Percentiles rank a stretch among this genome's conserved stretches.
Conservation (phyloP, 2,113 vertebrate species). For the Meleagris gallopavo region DNA sequence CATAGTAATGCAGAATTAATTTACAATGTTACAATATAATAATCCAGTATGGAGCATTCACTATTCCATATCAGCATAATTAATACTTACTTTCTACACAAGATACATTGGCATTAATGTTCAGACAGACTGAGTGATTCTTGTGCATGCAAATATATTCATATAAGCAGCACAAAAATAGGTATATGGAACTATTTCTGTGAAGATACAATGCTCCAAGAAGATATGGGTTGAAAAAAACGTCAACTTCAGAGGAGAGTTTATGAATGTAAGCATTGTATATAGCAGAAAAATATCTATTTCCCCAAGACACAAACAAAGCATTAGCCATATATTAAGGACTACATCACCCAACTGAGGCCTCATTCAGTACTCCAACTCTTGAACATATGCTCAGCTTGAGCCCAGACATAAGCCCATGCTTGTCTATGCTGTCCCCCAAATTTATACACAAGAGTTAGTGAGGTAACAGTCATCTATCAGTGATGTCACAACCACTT, state of each 20-base stretch:
- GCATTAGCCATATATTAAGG: not conserved
- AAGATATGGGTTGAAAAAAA: not conserved
- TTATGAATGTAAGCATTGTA: not conserved
- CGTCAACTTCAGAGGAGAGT: not conserved
- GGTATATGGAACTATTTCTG: not conserved
- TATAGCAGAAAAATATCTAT: not conserved
- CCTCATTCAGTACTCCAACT: no score
- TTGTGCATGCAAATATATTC: not conserved
- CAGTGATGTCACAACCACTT: no score
- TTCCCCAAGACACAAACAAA: not conserved
- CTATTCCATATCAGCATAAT: not conserved
- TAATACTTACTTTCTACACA: not conserved
- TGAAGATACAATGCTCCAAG: not conserved
- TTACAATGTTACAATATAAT: not conserved
- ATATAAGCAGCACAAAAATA: not conserved
- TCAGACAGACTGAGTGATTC: not conserved
- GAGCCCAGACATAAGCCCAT: no score
- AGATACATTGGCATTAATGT: not conserved
- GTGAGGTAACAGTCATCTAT: no score
- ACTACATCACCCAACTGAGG: no score
- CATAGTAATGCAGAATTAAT: not conserved
- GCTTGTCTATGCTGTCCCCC: no score
- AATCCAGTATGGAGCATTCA: not conserved
- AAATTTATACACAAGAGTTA: no score
- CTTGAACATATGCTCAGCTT: no score